Evolutionary conservation across 2,113 vertebrate species (phyloP).

Genomic region (Oreotragus oreotragus): DNA sequence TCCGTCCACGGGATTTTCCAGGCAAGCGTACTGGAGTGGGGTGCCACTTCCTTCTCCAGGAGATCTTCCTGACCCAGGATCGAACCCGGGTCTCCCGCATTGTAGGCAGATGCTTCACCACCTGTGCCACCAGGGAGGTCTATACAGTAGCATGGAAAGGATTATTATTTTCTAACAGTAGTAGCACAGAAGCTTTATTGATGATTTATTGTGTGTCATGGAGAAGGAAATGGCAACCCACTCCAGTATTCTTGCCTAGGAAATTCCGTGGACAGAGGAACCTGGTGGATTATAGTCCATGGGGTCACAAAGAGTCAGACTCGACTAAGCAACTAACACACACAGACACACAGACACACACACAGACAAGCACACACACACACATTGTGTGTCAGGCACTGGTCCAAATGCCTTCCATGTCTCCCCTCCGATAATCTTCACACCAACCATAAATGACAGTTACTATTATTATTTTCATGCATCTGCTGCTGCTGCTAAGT

Average conservation of each 20-base stretch:
- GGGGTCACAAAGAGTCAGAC: neutral
- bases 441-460: neutral
- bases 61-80: no score
- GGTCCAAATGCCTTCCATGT: neutral
- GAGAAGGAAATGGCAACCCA: neutral
- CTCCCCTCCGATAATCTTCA: neutral
- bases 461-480: neutral
- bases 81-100: no score
- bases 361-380: neutral
- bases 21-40: no score
- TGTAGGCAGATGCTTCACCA: no score
- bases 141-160: neutral
- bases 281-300: neutral
- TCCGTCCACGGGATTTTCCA: no score
- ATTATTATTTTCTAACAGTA: neutral
- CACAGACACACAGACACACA: neutral
- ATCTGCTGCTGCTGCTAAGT: no score
- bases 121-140: no score
- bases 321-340: neutral
- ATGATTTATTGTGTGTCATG: neutral
- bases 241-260: neutral
- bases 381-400: neutral
- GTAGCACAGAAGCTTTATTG: neutral
- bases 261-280: neutral
- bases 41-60: no score